Evolutionary conservation across 2,797 vertebrate species (phyloP).

Genomic region (Phalanger gymnotis): DNA sequence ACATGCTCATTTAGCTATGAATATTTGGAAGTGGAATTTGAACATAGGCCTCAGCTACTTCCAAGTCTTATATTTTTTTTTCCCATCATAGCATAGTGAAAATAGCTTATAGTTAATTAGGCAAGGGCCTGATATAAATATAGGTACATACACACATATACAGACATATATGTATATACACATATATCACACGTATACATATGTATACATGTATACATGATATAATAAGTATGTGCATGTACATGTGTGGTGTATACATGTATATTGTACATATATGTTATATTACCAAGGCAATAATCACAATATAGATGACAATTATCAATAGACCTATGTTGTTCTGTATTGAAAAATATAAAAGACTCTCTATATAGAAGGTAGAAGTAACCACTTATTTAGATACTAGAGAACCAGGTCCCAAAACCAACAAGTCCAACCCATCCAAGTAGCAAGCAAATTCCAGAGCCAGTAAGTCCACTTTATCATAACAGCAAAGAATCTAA

Average conservation of each 20-base stretch:
- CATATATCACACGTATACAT: background rate
- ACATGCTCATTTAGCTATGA: background rate
- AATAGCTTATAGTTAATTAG: background rate
- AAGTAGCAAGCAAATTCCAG: too few relatives aligned
- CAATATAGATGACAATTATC: too few relatives aligned
- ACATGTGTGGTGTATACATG: background rate
- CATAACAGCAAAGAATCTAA: too few relatives aligned
- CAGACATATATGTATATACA: background rate
- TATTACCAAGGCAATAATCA: too few relatives aligned
- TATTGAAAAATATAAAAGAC: too few relatives aligned
- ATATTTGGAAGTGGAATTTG: background rate
- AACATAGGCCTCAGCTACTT: background rate
- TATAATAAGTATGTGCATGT: background rate
- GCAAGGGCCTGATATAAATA: background rate
- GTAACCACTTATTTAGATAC: too few relatives aligned
- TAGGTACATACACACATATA: background rate
- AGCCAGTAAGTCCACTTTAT: too few relatives aligned
- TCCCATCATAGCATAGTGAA: background rate
- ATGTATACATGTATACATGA: background rate
- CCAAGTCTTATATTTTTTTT: background rate
- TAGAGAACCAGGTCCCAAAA: too few relatives aligned
- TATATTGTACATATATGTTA: background rate
- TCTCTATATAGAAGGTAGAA: too few relatives aligned
- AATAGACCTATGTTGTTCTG: too few relatives aligned
- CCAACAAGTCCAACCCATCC: too few relatives aligned